Evolutionary conservation across 1,140 invertebrate species (phyloP), one percentile per base, ranked within the genome.

Genomic region (Temnothorax longispinosus): DNA sequence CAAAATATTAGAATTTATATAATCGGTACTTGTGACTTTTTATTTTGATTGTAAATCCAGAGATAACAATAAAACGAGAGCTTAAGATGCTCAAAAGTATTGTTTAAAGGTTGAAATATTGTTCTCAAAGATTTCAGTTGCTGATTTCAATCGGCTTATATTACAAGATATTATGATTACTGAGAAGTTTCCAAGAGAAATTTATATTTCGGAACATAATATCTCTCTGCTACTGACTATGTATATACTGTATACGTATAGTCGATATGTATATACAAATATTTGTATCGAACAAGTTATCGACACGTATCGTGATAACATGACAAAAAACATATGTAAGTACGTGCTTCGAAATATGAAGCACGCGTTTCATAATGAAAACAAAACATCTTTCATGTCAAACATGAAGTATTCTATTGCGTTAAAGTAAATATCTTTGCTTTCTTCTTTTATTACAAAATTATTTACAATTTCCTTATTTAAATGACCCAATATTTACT

Each of bases 241-340:
- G 1, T 11, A 11, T 11, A 11, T 11, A 47, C 27, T 47, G 8
- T 47, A 47, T 15, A 52, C 13, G 13, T 10, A 44, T 44, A 44
- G 44, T 44, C 38, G 38, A 10, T 41, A 41, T 41, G 8, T 44
- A 44, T 44, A 10, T 44, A 44, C 7, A 44, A 44, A 44, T 78
- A 71, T 71, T 56, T 71, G 15, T 32, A 44, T 44, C n/a, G n/a
- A 56, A 44, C 5, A 7, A 21, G 18, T 54, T 71, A 81, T 0
- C 15, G 18, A 44, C 21, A 71, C 11, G 7, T 50, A 10, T 44
- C 50, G 27, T 44, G 41, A 44, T 8, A 82, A 72, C 50, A 32
- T n/a, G 27, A 60, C 27, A 60, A 74, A 84, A 74, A 41, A 18
- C 47, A 58, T 74, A 58, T 74, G 8, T 60, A 60, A 60, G 11